Evolutionary conservation across 2,888 invertebrate genomes (phyloP), one percentile per base, ranked within the genome.

Genomic region (Yponomeuta cagnagella): DNA sequence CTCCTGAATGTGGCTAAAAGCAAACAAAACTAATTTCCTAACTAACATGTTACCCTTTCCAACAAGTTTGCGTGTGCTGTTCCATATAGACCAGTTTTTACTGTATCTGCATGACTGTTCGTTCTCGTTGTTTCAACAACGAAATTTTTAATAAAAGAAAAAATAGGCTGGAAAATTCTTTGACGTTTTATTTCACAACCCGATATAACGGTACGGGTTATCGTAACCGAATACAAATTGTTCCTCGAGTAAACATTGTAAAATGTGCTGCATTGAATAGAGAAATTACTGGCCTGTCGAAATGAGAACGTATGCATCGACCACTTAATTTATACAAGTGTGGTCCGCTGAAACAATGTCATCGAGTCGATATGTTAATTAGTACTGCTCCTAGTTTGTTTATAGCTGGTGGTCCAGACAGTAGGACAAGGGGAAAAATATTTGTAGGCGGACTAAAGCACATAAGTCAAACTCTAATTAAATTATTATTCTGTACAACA

Each of bases 1-100:
- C 31, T 30, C 31, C 31, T 65, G 65, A 65, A 68, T 48, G 48
- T 48, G 10, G 48, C 68, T 68, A 48, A 68, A 68, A 68, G 68
- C 68, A 68, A 68, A 68, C 68, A 68, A 68, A 68, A 68, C 68
- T 68, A 68, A 68, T 68, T 68, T 67, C 67, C 33, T 48, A 68
- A 68, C 68, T 68, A 15, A 68, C 37, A 33, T 12, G 10, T 33
- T 65, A 9, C 65, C 12, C 31, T 65, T 65, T 65, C 65, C 30
- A 23, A 31, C 31, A 30, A 31, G 30, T 65, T 65, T 10, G 65
- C 65, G 63, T 33, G 52, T 58, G 52, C 15, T 1, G 52, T 43
- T 43, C 43, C 15, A 15, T 58, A 58, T 58, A 58, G 12, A 58
- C 12, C 12, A 15, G 52, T 58, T 58, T 15, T 15, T 58, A 12